Percentiles rank a stretch among this genome's conserved stretches.
Conservation (phyloP, 2,113 vertebrate species). For the Prunella fulvescens region DNA sequence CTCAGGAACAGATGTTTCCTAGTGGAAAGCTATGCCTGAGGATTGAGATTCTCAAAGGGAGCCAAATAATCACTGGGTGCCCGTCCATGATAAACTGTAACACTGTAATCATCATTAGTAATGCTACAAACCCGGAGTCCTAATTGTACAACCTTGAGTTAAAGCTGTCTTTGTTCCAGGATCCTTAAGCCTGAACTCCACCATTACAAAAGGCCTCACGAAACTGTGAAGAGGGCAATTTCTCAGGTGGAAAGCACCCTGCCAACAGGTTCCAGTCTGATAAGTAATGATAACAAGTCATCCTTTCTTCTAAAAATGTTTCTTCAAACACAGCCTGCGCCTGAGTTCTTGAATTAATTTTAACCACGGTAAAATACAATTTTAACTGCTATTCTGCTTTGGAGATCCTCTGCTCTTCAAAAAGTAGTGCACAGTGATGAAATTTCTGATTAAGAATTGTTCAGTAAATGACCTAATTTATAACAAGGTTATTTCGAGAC, state of each 20-base stretch:
- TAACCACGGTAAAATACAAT: neutral
- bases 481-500: neutral
- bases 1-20: constrained; percentile 25
- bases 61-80: neutral
- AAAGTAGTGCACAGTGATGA: neutral
- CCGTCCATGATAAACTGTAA: neutral
- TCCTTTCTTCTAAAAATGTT: neutral
- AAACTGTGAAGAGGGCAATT: neutral
- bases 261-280: neutral
- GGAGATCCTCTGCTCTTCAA: neutral
- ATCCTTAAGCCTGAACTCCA: neutral
- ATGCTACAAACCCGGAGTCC: neutral
- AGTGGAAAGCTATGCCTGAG: constrained; percentile 18
- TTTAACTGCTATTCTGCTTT: neutral
- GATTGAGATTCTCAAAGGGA: neutral
- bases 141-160: neutral
- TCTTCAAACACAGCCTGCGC: neutral
- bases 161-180: constrained; percentile 27
- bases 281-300: neutral
- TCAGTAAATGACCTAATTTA: neutral
- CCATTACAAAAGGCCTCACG: neutral
- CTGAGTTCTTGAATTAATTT: neutral
- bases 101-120: constrained; percentile 12
- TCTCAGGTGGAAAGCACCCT: constrained; percentile 2
- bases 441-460: neutral